Conservation (phyloP, 2,888 invertebrate species). For the Cephus spinipes region DNA sequence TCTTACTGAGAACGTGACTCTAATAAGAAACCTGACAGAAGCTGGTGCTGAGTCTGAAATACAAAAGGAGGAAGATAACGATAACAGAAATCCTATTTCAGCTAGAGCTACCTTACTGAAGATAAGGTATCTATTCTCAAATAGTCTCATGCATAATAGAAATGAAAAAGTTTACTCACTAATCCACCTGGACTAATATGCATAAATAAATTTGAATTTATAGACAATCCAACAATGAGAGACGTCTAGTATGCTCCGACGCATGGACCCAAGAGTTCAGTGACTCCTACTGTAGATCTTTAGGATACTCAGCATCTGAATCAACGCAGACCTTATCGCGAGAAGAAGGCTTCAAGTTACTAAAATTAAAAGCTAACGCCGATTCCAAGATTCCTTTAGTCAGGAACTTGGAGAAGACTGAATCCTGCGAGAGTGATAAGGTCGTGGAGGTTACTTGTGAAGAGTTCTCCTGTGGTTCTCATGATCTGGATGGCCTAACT, state of each 20-base stretch:
- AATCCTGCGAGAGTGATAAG: constrained; percentile 64
- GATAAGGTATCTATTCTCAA: constrained; percentile 37
- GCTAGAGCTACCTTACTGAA: constrained; percentile 40
- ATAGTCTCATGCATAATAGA: constrained; percentile 7
- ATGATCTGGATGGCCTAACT: constrained; percentile 55
- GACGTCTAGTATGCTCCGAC: constrained; percentile 69
- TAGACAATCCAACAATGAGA: constrained; percentile 55
- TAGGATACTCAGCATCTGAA: constrained; percentile 69
- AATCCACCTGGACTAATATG: not conserved
- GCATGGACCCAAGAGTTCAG: constrained; percentile 70
- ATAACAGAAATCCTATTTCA: constrained; percentile 15
- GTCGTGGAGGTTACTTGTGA: constrained; percentile 71
- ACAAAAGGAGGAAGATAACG: not conserved
- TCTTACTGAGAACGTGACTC: constrained; percentile 43
- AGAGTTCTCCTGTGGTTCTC: constrained; percentile 66
- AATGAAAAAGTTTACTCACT: not conserved
- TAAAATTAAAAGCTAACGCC: constrained; percentile 54
- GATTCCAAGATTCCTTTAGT: constrained; percentile 58
- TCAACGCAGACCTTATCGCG: constrained; percentile 64
- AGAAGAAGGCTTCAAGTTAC: constrained; percentile 66
- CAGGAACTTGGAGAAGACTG: constrained; percentile 65
- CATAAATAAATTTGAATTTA: constrained; percentile 10
- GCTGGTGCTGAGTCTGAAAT: not conserved
- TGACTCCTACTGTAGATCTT: constrained; percentile 69
- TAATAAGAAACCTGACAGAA: constrained; percentile 31